phyloP scores from a whole-genome alignment of 2,888 invertebrate species.

The Strigamia transsilvanica region DNA sequence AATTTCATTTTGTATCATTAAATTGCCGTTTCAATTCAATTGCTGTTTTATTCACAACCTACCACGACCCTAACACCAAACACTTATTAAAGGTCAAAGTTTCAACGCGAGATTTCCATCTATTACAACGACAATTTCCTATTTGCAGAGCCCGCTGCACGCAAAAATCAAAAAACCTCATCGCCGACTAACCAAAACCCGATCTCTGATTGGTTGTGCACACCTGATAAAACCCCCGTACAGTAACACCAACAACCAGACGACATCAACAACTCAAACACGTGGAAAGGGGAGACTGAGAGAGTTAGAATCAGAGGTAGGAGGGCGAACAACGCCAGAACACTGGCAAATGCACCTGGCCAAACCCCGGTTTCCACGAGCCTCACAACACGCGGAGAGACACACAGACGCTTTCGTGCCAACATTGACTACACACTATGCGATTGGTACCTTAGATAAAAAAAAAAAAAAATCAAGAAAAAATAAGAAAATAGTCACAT shows the following conservation, averaged over 20 bases:
- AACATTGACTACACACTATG: not conserved
- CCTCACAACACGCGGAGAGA: not conserved
- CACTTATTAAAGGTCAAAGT: conserved; percentile 32
- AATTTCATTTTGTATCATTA: too few relatives aligned
- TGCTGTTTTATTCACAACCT: not conserved
- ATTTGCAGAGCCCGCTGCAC: not conserved
- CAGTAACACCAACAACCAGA: conserved; percentile 3
- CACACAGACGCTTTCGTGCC: conserved; percentile 35
- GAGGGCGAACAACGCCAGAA: conserved; percentile 23
- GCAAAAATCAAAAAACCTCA: conserved; percentile 21
- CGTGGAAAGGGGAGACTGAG: conserved; percentile 11
- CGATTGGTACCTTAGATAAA: conserved; percentile 15
- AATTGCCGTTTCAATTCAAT: not conserved
- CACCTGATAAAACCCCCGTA: conserved; percentile 13
- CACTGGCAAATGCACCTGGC: conserved; percentile 31
- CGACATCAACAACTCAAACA: conserved; percentile 49
- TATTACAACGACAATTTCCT: not conserved
- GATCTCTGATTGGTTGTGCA: not conserved
- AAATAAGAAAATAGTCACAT: conserved; percentile 9
- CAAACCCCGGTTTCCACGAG: conserved; percentile 18
- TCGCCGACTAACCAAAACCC: not conserved
- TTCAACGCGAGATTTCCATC: not conserved
- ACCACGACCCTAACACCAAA: not conserved
- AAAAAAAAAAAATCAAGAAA: not conserved
- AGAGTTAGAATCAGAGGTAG: conserved; percentile 5